phyloP scores from a whole-genome alignment of 2,888 invertebrate genomes.

The Phymatocera aterrima region DNA sequence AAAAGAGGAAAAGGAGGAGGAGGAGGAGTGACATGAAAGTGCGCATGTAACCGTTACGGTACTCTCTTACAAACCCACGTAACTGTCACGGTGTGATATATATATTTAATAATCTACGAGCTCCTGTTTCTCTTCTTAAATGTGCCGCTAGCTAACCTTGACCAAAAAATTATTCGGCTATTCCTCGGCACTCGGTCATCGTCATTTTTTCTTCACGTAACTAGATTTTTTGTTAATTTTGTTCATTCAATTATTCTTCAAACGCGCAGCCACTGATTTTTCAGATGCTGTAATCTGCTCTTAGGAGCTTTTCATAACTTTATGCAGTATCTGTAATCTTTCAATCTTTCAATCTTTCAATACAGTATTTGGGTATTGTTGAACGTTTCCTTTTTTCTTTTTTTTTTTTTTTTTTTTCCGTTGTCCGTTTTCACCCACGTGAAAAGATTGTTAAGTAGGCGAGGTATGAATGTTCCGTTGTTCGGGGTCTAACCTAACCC shows the following conservation, averaged over 20 bases:
- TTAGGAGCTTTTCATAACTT: no score
- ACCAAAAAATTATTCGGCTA: neutral
- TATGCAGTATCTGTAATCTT: no score
- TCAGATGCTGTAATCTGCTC: no score
- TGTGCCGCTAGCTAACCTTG: slow-evolving; percentile 14
- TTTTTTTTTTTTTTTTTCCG: neutral
- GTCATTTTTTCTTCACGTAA: neutral
- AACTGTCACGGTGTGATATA: slow-evolving; percentile 52
- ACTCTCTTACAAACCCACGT: slow-evolving; percentile 58
- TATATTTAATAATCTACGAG: neutral
- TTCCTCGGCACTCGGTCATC: neutral
- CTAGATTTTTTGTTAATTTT: no score
- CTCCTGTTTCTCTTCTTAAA: slow-evolving; percentile 12
- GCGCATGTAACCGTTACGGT: slow-evolving; percentile 71
- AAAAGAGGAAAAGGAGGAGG: neutral
- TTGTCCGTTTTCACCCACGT: neutral
- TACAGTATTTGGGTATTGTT: neutral
- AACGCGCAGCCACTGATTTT: no score
- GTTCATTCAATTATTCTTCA: neutral
- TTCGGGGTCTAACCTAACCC: neutral
- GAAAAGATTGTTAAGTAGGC: neutral
- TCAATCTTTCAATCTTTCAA: neutral
- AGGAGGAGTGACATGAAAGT: slow-evolving; percentile 63
- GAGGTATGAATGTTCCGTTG: neutral
- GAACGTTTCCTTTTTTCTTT: neutral